Conservation (phyloP, 2,888 invertebrate species). For the Hypena proboscidalis region DNA sequence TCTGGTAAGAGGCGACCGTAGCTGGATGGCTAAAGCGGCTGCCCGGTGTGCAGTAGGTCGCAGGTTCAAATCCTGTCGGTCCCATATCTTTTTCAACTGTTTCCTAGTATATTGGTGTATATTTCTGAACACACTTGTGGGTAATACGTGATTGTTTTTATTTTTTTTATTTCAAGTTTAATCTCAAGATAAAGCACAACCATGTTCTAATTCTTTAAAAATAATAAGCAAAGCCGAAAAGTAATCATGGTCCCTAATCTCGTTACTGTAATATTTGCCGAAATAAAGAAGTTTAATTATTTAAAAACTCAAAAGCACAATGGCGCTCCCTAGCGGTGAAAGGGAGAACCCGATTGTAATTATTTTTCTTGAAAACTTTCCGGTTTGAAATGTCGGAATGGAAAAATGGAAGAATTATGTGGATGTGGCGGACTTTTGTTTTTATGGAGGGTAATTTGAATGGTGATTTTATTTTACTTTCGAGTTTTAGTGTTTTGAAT, state of each 20-base stretch:
- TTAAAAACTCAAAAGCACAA: conserved; percentile 66
- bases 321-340: conserved; percentile 52
- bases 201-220: conserved; percentile 20
- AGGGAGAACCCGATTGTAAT: conserved; percentile 72
- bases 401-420: conserved; percentile 42
- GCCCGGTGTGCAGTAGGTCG: too few relatives aligned
- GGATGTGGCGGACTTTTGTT: conserved; percentile 31
- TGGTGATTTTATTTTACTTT: conserved; percentile 2
- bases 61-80: too few relatives aligned
- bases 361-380: conserved; percentile 79
- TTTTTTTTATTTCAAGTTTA: too few relatives aligned
- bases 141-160: too few relatives aligned
- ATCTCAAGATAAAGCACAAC: not conserved
- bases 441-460: not conserved
- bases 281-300: conserved; percentile 74
- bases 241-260: conserved; percentile 72
- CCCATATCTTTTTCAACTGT: too few relatives aligned
- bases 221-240: conserved; percentile 58
- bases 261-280: conserved; percentile 72
- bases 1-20: too few relatives aligned
- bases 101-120: too few relatives aligned
- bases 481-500: too few relatives aligned
- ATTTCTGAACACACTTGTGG: too few relatives aligned
- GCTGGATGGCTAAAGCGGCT: too few relatives aligned
- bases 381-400: conserved; percentile 59